Percentiles rank a stretch among this genome's conserved stretches.
Conservation (phyloP, 2,888 invertebrate genomes). For the Hemithea aestivaria region DNA sequence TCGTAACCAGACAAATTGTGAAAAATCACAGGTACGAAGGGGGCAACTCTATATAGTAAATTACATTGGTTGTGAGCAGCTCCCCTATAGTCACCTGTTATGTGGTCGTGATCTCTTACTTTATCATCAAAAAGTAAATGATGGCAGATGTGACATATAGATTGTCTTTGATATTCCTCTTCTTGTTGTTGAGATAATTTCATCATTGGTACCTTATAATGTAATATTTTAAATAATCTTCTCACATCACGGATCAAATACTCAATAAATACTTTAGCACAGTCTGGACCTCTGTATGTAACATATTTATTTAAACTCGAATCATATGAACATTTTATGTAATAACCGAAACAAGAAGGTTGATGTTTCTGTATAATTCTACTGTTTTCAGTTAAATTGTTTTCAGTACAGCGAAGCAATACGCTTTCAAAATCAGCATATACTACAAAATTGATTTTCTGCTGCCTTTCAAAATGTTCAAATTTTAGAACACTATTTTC, state of each 20-base stretch:
- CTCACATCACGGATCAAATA: slow-evolving; percentile 6
- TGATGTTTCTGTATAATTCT: slow-evolving; percentile 11
- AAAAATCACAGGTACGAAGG: slow-evolving; percentile 28
- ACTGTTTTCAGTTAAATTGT: neutral
- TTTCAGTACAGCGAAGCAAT: too few species aligned
- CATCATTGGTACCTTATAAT: slow-evolving; percentile 1
- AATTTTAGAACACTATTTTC: slow-evolving; percentile 13
- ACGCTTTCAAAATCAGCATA: too few species aligned
- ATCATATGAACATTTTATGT: slow-evolving; percentile 23
- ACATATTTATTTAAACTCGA: slow-evolving; percentile 21
- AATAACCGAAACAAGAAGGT: slow-evolving; percentile 22
- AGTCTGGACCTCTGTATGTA: slow-evolving; percentile 7
- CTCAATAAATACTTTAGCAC: slow-evolving; percentile 11
- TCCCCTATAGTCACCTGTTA: slow-evolving; percentile 17
- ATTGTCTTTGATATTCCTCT: neutral
- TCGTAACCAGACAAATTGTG: slow-evolving; percentile 29
- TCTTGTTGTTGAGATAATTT: neutral
- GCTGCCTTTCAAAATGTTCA: slow-evolving; percentile 21
- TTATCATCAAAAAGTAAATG: slow-evolving; percentile 6
- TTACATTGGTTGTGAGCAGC: slow-evolving; percentile 23
- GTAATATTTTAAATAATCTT: slow-evolving; percentile 5
- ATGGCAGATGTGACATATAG: slow-evolving; percentile 14
- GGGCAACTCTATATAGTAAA: slow-evolving; percentile 15
- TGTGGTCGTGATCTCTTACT: slow-evolving; percentile 10
- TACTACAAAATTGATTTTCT: slow-evolving; percentile 21